Conservation (phyloP, 35 echinoderm and acorn worm species). For the Ophiothrix spiculata region DNA sequence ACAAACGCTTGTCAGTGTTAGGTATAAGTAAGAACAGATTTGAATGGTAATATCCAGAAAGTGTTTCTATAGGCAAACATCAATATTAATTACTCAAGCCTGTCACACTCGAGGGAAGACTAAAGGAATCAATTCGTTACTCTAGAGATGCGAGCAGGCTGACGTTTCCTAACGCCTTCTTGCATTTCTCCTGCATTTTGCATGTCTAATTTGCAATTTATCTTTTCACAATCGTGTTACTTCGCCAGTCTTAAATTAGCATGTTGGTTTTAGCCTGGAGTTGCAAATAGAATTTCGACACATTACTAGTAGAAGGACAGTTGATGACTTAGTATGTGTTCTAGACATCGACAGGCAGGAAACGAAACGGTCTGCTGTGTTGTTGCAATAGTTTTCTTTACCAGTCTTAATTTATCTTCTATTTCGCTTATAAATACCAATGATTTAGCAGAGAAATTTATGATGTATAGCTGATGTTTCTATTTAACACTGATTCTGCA, state of each 20-base stretch:
- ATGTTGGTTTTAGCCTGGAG: conserved; percentile 9
- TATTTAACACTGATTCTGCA: too few relatives aligned
- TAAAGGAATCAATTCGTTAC: conserved; percentile 10
- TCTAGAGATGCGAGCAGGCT: background rate
- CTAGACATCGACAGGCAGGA: too few relatives aligned
- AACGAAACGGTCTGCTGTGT: too few relatives aligned
- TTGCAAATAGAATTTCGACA: background rate
- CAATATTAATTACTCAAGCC: conserved; percentile 16
- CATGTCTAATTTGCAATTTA: conserved; percentile 16
- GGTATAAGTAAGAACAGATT: background rate
- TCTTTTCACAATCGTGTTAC: conserved; percentile 8
- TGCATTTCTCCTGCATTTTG: conserved; percentile 2
- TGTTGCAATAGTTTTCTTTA: too few relatives aligned
- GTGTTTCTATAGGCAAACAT: conserved; percentile 1
- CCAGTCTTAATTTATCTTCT: too few relatives aligned
- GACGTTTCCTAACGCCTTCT: conserved; percentile 10
- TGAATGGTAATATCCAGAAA: conserved; percentile 1
- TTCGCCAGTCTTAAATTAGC: conserved; percentile 15
- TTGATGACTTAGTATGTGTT: too few relatives aligned
- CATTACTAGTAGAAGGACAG: background rate
- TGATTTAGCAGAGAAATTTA: too few relatives aligned
- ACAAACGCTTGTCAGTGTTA: too few relatives aligned
- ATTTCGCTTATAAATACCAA: too few relatives aligned
- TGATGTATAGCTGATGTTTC: too few relatives aligned
- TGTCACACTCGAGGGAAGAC: background rate